These are phyloP conservation scores for Clarias macrocephalus DNA, from an alignment of 2,113 vertebrate species.

Conservation along the genomic window DNA sequence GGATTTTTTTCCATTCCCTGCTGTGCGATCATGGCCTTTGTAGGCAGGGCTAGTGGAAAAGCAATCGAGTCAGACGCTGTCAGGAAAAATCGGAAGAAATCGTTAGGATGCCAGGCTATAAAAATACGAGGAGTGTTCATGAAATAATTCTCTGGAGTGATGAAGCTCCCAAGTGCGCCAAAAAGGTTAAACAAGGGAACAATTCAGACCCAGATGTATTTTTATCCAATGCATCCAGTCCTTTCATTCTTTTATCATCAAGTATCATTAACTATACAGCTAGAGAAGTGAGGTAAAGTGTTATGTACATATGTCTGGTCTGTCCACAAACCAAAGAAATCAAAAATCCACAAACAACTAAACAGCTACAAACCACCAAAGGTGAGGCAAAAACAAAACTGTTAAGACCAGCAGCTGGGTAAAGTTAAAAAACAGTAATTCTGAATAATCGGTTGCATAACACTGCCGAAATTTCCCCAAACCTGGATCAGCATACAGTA, in stretches of 20 bases:
- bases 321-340: neutral
- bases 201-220: conserved; percentile 11
- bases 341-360: neutral
- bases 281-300: neutral
- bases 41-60: conserved; percentile 20
- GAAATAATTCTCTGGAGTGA: conserved; percentile 21
- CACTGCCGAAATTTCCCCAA: neutral
- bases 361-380: neutral
- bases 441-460: neutral
- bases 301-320: neutral
- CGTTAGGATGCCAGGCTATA: neutral
- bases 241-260: neutral
- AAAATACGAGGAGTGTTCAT: conserved; percentile 12
- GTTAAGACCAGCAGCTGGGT: neutral
- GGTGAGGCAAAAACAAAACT: neutral
- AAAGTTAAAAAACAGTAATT: neutral
- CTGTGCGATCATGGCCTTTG: neutral
- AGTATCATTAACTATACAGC: neutral
- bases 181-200: conserved; percentile 15
- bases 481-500: neutral
- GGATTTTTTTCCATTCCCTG: conserved; percentile 21
- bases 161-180: neutral
- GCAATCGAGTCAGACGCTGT: neutral
- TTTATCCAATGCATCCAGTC: neutral
- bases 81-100: conserved; percentile 22